phyloP scores from a whole-genome alignment of 2,113 vertebrate species.

The Typhlomys cinereus region DNA sequence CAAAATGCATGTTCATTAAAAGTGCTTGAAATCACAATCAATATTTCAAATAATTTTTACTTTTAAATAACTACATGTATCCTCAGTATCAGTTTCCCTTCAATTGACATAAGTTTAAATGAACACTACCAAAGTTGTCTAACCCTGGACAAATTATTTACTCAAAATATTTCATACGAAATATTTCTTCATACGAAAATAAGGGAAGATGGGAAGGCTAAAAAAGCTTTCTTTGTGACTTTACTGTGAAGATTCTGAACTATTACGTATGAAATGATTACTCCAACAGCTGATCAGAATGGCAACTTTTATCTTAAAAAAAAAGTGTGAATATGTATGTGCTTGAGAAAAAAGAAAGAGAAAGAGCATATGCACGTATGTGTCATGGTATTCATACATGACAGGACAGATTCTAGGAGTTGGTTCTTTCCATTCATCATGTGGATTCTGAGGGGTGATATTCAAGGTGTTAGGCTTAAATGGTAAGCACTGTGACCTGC shows the following conservation, averaged over 20 bases:
- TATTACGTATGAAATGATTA: constrained; percentile 12
- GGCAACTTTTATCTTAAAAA: no score
- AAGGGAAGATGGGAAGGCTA: neutral
- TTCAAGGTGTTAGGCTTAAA: no score
- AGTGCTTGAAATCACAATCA: neutral
- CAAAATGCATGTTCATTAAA: neutral
- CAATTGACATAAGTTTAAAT: neutral
- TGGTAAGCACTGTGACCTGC: neutral
- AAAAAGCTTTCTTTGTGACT: neutral
- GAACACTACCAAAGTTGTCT: neutral
- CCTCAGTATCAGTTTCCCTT: neutral
- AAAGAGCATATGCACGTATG: no score
- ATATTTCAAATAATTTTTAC: neutral
- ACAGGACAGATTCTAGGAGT: no score
- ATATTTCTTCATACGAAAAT: constrained; percentile 34
- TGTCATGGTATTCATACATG: no score
- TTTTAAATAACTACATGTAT: neutral
- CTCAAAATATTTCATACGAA: neutral
- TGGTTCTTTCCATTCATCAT: no score
- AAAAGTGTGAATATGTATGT: no score
- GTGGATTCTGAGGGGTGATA: no score
- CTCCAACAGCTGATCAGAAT: neutral
- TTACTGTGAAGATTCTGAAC: neutral
- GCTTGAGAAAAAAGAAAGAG: no score
- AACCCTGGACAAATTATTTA: constrained; percentile 15